Base-by-base conservation (phyloP, 2,797 vertebrate species). In the Calcarius lapponicus region DNA sequence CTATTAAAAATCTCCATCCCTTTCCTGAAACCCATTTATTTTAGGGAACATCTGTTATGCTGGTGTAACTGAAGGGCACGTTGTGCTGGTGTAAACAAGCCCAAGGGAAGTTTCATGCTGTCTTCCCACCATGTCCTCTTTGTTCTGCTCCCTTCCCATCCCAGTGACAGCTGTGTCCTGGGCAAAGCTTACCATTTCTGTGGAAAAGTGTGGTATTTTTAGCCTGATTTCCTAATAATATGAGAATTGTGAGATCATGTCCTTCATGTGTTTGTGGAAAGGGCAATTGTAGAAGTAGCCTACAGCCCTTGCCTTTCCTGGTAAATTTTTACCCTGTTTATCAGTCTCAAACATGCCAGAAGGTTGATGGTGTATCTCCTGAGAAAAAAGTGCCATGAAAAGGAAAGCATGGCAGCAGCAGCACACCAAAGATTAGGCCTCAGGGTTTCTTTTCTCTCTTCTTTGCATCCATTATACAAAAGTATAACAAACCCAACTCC, bases 201-300 rank as follows among this genome's bases (percentile, higher is more conserved):
- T 87, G 91, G 74, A 92, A 89, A 87, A 85, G n/a, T 22, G 24
- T 67, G 29, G 69, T 85, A 87, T 80, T 95, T 96, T 96, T 95
- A 89, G 74, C 26, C 45, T 26, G 66, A 87, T 91, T 95, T 93
- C 83, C 40, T 88, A 84, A 93, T 57, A 86, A 42, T 31, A 26
- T 66, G 28, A 96, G 50, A 84, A 91, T 14, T 75, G 24, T 88
- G 47, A 86, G 86, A 69, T 93, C 83, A 81, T 50, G 47, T 74
- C 48, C 82, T 90, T 54, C 38, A 50, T 40, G n/a, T 40, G 57
- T 84, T 79, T 78, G n/a, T 90, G n/a, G 43, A 32, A 73, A 81
- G 25, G 10, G 25, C 12, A 18, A 9, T 6, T 48, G 21, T 25
- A 67, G 64, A 54, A 38, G 17, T 38, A 66, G 28, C 6, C 2